phyloP scores from a whole-genome alignment of 2,888 invertebrate genomes.

The Drosophila infuscata region DNA sequence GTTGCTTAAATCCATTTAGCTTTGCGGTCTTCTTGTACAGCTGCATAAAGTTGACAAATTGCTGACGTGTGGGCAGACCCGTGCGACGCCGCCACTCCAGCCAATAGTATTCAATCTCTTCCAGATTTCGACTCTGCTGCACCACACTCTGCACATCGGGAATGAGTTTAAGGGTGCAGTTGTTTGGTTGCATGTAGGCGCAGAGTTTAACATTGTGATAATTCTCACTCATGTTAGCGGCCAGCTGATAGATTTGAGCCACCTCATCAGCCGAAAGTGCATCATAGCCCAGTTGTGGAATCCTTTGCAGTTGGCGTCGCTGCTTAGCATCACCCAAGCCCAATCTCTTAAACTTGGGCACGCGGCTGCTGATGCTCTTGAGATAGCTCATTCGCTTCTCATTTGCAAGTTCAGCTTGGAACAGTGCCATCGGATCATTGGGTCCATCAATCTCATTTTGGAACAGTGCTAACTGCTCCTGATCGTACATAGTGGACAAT shows the following conservation, averaged over 20 bases:
- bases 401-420: conserved; percentile 74
- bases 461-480: conserved; percentile 74
- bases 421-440: conserved; percentile 58
- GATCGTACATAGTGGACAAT: conserved; percentile 72
- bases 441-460: conserved; percentile 75
- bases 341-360: conserved; percentile 68
- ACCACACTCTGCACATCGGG: conserved; percentile 85
- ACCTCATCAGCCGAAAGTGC: conserved; percentile 89
- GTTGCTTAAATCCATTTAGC: conserved; percentile 79
- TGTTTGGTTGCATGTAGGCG: conserved; percentile 87
- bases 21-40: conserved; percentile 80
- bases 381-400: conserved; percentile 69
- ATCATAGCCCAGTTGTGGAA: conserved; percentile 90
- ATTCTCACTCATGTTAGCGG: conserved; percentile 90
- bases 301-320: conserved; percentile 90
- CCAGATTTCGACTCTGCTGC: conserved; percentile 69
- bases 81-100: conserved; percentile 81
- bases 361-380: conserved; percentile 54
- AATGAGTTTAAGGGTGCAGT: conserved; percentile 90
- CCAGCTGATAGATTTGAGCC: conserved; percentile 87
- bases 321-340: conserved; percentile 88
- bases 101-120: conserved; percentile 83
- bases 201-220: conserved; percentile 92
- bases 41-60: conserved; percentile 78
- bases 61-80: conserved; percentile 65